These are phyloP conservation scores for Oxytorus armatus DNA, from an alignment of 2,888 invertebrate species.

Conservation along the genomic window DNA sequence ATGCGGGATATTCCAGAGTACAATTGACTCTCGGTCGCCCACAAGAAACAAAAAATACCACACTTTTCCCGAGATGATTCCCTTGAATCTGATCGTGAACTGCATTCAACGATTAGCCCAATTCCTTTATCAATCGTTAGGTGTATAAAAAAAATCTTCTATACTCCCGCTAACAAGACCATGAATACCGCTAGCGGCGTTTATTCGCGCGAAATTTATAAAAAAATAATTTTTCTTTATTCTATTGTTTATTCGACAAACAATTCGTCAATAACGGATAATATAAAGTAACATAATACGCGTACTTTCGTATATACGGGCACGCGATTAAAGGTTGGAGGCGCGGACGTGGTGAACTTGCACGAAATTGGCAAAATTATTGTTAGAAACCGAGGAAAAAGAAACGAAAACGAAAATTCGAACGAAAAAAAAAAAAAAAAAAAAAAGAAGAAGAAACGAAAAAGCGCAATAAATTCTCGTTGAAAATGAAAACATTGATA, in stretches of 20 bases:
- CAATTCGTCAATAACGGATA: slow-evolving; percentile 17
- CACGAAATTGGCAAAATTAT: slow-evolving; percentile 36
- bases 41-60: no score
- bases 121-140: no score
- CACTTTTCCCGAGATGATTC: no score
- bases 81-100: no score
- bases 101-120: no score
- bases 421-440: slow-evolving; percentile 8
- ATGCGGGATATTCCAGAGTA: no score
- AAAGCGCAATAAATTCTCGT: slow-evolving; percentile 47
- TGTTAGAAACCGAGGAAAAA: slow-evolving; percentile 24
- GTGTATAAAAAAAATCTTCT: no score
- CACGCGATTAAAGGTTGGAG: slow-evolving; percentile 63
- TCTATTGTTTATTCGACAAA: no score
- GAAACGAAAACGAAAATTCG: slow-evolving; percentile 19
- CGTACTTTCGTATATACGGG: slow-evolving; percentile 40
- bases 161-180: slow-evolving; percentile 41
- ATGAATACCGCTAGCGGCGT: slow-evolving; percentile 67
- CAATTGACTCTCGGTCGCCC: no score
- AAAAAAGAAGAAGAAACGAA: no score
- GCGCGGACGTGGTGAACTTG: slow-evolving; percentile 60
- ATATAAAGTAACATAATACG: slow-evolving; percentile 15
- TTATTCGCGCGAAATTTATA: slow-evolving; percentile 31
- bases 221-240: background rate
- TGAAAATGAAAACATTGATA: slow-evolving; percentile 47